Conservation (phyloP, 2,888 invertebrate genomes). For the Tetropium fuscum region DNA sequence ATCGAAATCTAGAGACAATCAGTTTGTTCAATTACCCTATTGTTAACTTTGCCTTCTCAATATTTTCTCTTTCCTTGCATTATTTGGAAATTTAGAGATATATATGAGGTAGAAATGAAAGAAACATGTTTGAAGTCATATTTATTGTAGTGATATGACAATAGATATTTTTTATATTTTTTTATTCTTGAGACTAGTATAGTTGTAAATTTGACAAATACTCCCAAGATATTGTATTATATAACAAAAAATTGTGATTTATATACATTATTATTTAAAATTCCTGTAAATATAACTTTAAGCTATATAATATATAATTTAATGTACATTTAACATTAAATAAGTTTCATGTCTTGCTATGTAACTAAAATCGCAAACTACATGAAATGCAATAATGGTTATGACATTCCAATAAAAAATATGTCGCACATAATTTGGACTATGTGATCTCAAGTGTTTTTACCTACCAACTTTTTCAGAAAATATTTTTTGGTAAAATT, state of each 20-base stretch:
- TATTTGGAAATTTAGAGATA: too few relatives aligned
- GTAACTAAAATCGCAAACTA: not conserved
- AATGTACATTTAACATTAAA: constrained; percentile 11
- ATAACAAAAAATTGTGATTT: constrained; percentile 41
- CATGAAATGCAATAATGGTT: constrained; percentile 12
- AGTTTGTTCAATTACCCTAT: too few relatives aligned
- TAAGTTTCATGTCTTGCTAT: constrained; percentile 7
- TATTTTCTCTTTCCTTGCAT: too few relatives aligned
- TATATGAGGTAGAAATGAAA: too few relatives aligned
- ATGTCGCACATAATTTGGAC: constrained; percentile 21
- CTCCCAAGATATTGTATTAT: constrained; percentile 35
- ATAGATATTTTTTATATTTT: too few relatives aligned
- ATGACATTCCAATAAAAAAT: constrained; percentile 23
- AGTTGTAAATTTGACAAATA: constrained; percentile 34
- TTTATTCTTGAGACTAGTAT: too few relatives aligned
- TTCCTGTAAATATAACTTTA: constrained; percentile 28
- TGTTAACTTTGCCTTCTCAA: too few relatives aligned
- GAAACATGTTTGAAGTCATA: too few relatives aligned
- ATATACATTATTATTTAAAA: constrained; percentile 37
- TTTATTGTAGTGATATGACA: too few relatives aligned
- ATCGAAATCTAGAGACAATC: not conserved
- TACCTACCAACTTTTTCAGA: constrained; percentile 13
- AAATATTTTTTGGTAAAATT: constrained; percentile 33
- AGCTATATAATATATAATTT: constrained; percentile 26
- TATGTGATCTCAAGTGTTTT: constrained; percentile 23